Conservation (phyloP, 2,888 invertebrate species). For the Dendrolimus houi region DNA sequence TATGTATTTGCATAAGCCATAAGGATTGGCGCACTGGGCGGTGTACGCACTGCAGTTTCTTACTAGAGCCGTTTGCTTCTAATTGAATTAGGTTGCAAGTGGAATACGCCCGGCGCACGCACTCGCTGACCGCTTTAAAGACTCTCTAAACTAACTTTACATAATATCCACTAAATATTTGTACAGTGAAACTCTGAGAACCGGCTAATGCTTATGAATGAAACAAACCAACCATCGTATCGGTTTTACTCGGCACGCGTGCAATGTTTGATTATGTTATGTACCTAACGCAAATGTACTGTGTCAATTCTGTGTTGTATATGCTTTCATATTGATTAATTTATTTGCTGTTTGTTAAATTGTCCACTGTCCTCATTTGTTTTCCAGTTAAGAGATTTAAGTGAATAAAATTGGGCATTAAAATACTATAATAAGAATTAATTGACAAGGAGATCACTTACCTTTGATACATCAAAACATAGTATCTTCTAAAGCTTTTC, state of each 20-base stretch:
- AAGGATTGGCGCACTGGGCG: constrained; percentile 22
- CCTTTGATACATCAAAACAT: no score
- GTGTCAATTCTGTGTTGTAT: no score
- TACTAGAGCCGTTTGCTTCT: constrained; percentile 55
- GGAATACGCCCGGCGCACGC: constrained; percentile 44
- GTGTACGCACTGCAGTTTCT: constrained; percentile 9
- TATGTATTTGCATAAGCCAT: constrained; percentile 23
- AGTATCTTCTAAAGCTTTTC: no score
- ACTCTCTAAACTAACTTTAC: constrained; percentile 25
- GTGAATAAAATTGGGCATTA: no score
- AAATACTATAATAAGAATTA: no score
- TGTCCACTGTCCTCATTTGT: no score
- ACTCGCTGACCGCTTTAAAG: constrained; percentile 29
- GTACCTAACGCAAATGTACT: neutral
- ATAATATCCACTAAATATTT: constrained; percentile 24
- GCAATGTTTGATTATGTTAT: neutral
- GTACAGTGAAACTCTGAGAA: constrained; percentile 22
- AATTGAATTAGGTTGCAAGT: constrained; percentile 69
- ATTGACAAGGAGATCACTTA: no score
- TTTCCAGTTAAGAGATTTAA: no score
- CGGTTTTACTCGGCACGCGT: neutral
- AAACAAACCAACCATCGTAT: constrained; percentile 3
- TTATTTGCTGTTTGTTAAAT: no score
- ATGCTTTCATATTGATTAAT: no score
- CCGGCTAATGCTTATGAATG: constrained; percentile 18